Evolutionary conservation across 2,113 vertebrate genomes (phyloP).

Genomic region (Anseranas semipalmata): DNA sequence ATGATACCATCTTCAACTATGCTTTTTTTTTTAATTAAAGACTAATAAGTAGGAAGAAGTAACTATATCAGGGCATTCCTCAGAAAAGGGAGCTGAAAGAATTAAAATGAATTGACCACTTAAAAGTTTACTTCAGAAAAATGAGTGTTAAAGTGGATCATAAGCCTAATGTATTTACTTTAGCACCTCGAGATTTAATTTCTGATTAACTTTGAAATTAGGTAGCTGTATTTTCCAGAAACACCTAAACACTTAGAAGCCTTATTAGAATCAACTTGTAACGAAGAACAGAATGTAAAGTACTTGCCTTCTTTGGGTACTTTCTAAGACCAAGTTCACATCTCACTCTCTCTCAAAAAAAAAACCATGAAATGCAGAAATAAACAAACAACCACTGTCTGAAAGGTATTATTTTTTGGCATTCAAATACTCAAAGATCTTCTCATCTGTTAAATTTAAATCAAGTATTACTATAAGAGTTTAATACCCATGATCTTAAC

Average conservation of each 20-base stretch:
- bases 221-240: background rate
- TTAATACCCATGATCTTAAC: background rate
- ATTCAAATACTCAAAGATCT: background rate
- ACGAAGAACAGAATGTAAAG: fast-evolving
- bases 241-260: background rate
- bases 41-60: background rate
- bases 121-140: background rate
- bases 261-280: background rate
- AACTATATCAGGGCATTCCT: background rate
- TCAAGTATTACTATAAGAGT: background rate
- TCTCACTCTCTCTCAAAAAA: background rate
- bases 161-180: background rate
- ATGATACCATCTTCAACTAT: background rate
- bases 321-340: background rate
- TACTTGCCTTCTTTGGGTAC: background rate
- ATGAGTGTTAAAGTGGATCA: background rate
- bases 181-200: background rate
- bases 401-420: background rate
- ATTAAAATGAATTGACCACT: background rate
- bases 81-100: background rate
- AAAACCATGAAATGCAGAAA: background rate
- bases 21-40: background rate
- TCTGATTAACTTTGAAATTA: background rate
- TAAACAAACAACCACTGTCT: background rate
- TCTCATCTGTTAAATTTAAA: background rate